Conservation (phyloP, 2,113 vertebrate species). For the Daphoenositta chrysoptera region DNA sequence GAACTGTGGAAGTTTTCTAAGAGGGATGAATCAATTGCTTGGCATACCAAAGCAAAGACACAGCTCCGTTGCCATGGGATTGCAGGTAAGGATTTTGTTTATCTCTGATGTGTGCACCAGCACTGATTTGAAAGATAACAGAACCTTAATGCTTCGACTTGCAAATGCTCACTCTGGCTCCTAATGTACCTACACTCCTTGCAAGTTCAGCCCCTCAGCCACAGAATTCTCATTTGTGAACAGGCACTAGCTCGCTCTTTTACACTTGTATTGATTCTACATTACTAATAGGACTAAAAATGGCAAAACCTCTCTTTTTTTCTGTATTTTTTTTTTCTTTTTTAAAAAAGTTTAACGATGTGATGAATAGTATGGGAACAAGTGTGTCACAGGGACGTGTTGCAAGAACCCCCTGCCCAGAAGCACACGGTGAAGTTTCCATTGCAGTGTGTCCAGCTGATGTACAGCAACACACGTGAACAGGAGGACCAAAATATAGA, state of each 20-base stretch:
- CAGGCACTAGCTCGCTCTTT: background rate
- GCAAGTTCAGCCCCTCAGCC: background rate
- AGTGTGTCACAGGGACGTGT: background rate
- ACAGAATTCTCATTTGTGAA: background rate
- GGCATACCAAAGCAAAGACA: background rate
- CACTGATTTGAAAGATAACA: background rate
- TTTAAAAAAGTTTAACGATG: background rate
- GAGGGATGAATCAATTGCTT: background rate
- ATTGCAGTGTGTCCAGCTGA: background rate
- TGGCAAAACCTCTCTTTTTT: background rate
- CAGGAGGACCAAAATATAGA: background rate
- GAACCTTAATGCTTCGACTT: background rate
- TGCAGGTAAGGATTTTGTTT: conserved; percentile 15
- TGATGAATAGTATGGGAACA: background rate
- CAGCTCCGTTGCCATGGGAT: background rate
- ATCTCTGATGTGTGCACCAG: background rate
- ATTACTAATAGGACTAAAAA: background rate
- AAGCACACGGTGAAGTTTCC: background rate
- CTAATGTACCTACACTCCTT: background rate
- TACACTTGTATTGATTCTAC: background rate
- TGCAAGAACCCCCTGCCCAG: background rate
- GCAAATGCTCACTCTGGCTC: background rate
- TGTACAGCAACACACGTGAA: background rate
- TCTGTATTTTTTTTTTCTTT: rapidly evolving
- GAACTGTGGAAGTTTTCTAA: background rate